Evolutionary conservation across 2,888 invertebrate genomes (phyloP).

Genomic region (Platynereis dumerilii): DNA sequence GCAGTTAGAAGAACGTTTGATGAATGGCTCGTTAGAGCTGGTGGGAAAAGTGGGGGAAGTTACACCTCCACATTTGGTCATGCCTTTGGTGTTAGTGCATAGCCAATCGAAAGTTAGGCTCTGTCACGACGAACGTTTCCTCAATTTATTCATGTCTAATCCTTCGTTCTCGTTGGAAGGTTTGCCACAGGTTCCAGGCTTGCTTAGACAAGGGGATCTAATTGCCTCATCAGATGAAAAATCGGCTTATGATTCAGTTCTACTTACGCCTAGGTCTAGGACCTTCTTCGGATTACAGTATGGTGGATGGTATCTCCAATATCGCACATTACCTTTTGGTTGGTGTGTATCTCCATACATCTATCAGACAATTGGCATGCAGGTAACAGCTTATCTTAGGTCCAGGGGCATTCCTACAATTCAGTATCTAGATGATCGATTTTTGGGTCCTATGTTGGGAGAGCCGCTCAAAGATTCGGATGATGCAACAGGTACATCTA

Average conservation of each 20-base stretch:
- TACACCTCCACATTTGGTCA: not conserved
- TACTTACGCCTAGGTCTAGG: not conserved
- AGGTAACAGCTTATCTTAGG: not conserved
- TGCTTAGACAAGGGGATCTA: not conserved
- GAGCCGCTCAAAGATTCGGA: too few species aligned
- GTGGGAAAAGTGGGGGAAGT: not conserved
- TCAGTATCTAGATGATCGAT: constrained; percentile 1
- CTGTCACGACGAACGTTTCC: not conserved
- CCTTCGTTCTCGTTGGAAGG: not conserved
- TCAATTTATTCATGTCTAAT: not conserved
- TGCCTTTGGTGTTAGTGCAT: not conserved
- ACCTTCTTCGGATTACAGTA: not conserved
- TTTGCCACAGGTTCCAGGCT: not conserved
- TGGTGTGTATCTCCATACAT: not conserved
- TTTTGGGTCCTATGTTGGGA: not conserved
- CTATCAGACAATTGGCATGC: constrained; percentile 7
- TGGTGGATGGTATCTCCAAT: not conserved
- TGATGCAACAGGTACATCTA: too few species aligned
- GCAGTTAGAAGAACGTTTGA: not conserved
- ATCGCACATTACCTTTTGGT: not conserved
- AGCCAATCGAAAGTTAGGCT: not conserved
- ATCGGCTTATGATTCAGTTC: not conserved
- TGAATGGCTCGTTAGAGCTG: not conserved
- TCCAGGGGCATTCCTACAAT: not conserved
- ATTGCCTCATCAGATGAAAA: not conserved